Percentiles rank a stretch among this genome's conserved stretches.
Evolutionary conservation across 2,797 vertebrate species (phyloP).

Genomic region (Hapalemur alaotrensis): DNA sequence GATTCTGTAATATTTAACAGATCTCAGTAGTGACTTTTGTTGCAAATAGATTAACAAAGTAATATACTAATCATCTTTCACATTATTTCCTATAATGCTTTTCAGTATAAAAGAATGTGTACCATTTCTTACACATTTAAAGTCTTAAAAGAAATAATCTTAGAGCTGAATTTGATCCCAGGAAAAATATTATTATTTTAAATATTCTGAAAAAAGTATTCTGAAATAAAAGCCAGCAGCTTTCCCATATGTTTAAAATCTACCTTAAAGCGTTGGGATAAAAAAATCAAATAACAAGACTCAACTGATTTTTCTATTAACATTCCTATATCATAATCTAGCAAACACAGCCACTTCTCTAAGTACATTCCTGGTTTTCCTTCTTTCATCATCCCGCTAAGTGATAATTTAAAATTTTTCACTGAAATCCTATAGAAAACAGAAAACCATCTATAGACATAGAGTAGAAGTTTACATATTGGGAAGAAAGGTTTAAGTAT

Average conservation of each 20-base stretch:
- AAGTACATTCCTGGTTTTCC: not conserved
- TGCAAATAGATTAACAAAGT: not conserved
- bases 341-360: not conserved
- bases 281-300: not conserved
- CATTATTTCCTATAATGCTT: not conserved
- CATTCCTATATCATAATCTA: not conserved
- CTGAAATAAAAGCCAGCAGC: not conserved
- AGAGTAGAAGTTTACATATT: not conserved
- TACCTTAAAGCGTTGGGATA: not conserved
- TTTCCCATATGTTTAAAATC: not conserved
- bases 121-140: slow-evolving; percentile 4
- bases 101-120: not conserved
- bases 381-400: not conserved
- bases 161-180: not conserved
- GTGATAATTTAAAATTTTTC: not conserved
- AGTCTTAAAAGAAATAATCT: slow-evolving; percentile 10
- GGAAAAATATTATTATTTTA: slow-evolving; percentile 2
- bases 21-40: not conserved
- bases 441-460: not conserved
- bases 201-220: not conserved
- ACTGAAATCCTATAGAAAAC: not conserved
- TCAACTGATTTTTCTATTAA: not conserved
- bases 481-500: not conserved
- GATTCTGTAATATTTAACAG: not conserved
- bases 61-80: not conserved